Evolutionary conservation across 1,140 invertebrate species (phyloP).

Genomic region (Lordiphosa collinella): DNA sequence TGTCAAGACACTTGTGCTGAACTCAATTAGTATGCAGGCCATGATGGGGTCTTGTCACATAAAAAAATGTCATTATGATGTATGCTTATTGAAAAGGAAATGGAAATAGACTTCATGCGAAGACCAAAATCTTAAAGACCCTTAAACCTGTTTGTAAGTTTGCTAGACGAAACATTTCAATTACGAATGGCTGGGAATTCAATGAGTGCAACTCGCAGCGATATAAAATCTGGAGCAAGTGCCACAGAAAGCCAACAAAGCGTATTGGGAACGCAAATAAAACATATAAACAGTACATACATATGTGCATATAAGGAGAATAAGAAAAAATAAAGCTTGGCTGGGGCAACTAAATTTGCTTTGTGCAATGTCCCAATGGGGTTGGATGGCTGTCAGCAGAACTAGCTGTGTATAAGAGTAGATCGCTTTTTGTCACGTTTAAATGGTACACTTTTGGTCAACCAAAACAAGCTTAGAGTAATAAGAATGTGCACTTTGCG

Average conservation of each 20-base stretch:
- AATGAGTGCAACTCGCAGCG: neutral
- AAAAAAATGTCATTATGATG: slow-evolving; percentile 20
- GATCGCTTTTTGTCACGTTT: slow-evolving; percentile 49
- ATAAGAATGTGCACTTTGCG: too few species aligned
- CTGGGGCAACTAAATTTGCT: slow-evolving; percentile 36
- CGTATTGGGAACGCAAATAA: slow-evolving; percentile 35
- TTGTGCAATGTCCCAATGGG: slow-evolving; percentile 14
- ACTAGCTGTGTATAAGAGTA: neutral
- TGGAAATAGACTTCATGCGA: slow-evolving; percentile 53
- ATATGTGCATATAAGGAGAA: neutral
- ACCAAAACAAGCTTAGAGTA: slow-evolving; percentile 9
- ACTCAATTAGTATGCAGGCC: slow-evolving; percentile 56
- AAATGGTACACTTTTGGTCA: slow-evolving; percentile 42
- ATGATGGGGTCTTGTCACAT: slow-evolving; percentile 4
- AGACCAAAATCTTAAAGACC: slow-evolving; percentile 10
- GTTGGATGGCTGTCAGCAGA: slow-evolving; percentile 1
- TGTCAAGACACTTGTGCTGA: slow-evolving; percentile 24
- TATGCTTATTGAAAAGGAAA: slow-evolving; percentile 61
- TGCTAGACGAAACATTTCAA: slow-evolving; percentile 8
- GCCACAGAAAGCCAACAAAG: slow-evolving; percentile 28
- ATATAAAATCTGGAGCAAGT: neutral
- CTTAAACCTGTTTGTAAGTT: slow-evolving; percentile 21
- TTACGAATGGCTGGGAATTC: neutral
- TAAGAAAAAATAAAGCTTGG: slow-evolving; percentile 6
- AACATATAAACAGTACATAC: slow-evolving; percentile 21